Evolutionary conservation across 2,888 invertebrate species (phyloP).

Genomic region (Zygogramma bicolorata): DNA sequence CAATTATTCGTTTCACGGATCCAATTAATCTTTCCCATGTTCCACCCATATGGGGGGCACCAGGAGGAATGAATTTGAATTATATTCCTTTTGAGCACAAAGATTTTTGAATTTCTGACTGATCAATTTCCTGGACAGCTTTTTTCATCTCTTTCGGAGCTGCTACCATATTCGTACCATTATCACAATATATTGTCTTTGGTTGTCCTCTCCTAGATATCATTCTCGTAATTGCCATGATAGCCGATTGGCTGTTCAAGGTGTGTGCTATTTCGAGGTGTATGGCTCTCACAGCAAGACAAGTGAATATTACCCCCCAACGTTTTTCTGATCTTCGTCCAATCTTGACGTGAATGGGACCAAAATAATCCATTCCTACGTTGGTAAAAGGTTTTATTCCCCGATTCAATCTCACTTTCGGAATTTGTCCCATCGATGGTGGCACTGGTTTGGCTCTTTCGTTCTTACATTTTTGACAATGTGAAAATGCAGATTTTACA

Average conservation of each 20-base stretch:
- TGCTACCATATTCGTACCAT: not conserved
- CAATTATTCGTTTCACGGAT: no score
- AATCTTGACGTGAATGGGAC: not conserved
- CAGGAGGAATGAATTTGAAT: not conserved
- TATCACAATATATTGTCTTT: not conserved
- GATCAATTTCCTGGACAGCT: not conserved
- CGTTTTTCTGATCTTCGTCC: not conserved
- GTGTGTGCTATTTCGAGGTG: not conserved
- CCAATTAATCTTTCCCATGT: constrained; percentile 3
- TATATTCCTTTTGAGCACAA: not conserved
- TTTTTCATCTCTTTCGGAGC: not conserved
- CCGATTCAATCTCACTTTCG: not conserved
- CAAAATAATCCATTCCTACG: not conserved
- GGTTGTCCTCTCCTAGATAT: not conserved
- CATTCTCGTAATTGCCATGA: no score
- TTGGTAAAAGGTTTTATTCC: not conserved
- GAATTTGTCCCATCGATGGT: not conserved
- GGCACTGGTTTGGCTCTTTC: not conserved
- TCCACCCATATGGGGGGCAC: not conserved
- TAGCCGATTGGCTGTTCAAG: no score
- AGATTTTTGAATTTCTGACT: not conserved
- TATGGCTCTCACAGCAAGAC: not conserved
- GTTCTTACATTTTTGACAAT: not conserved
- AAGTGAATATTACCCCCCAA: not conserved
- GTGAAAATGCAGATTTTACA: not conserved